Percentiles rank a stretch among this genome's conserved stretches.
phyloP scores from a whole-genome alignment of 2,113 vertebrate species.

The Zosterops pallidus region DNA sequence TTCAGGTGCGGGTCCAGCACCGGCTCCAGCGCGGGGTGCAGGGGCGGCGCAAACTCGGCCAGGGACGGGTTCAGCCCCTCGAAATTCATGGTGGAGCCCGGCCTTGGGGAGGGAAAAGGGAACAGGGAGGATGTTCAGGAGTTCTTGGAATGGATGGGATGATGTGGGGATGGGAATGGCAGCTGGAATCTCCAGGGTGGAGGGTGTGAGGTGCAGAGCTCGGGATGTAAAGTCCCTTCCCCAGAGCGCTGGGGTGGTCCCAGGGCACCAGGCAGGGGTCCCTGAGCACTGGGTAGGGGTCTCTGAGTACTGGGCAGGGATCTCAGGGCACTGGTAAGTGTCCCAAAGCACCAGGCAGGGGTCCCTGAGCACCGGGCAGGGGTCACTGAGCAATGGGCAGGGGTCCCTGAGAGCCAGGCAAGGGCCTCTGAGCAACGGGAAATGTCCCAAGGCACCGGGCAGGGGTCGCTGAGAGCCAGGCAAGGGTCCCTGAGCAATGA shows the following conservation, averaged over 20 bases:
- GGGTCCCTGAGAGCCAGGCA: neutral
- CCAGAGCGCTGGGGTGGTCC: neutral
- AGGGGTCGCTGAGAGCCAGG: no score
- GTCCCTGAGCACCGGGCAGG: neutral
- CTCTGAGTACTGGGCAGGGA: no score
- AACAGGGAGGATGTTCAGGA: neutral
- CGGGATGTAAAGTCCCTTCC: neutral
- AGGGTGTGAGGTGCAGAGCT: neutral
- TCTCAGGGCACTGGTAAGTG: no score
- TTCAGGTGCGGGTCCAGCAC: slow-evolving; percentile 88
- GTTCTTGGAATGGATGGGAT: neutral
- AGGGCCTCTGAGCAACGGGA: neutral
- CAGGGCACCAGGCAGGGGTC: neutral
- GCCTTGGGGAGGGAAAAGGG: neutral
- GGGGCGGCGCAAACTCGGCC: slow-evolving; percentile 82
- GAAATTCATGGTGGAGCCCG: slow-evolving; percentile 87
- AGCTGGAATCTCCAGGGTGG: neutral
- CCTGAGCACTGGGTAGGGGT: no score
- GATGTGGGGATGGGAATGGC: neutral
- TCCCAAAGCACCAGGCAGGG: no score
- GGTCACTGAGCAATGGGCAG: neutral
- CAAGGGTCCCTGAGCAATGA: neutral
- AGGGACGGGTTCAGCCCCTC: slow-evolving; percentile 88
- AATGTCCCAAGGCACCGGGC: no score
- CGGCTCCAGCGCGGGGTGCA: slow-evolving; percentile 81